Conservation (phyloP, 2,797 vertebrate species). For the Helostoma temminkii region DNA sequence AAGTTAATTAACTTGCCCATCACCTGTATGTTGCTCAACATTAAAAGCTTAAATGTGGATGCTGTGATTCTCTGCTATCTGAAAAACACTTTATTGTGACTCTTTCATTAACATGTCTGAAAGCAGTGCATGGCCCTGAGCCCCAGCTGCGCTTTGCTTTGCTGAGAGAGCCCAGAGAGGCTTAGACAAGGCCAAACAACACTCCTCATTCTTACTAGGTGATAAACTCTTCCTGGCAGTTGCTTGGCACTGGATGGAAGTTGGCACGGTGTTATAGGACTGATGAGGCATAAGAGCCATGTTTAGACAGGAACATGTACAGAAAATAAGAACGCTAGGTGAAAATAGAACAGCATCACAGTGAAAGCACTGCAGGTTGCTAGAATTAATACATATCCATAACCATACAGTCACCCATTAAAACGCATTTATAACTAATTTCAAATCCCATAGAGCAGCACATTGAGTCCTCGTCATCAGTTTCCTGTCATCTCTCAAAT, state of each 20-base stretch:
- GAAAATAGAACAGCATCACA: not conserved
- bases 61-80: not conserved
- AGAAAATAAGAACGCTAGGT: not conserved
- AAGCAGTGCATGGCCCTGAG: not conserved
- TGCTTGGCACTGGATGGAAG: constrained; percentile 21
- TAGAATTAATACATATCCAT: not conserved
- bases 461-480: too few species aligned
- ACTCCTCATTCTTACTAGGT: constrained; percentile 37
- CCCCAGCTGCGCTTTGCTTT: constrained; percentile 28
- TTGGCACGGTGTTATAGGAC: constrained; percentile 18
- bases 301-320: not conserved
- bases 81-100: constrained; percentile 16
- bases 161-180: constrained; percentile 24
- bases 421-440: too few species aligned
- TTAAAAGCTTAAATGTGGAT: not conserved
- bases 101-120: constrained; percentile 8
- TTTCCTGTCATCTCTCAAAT: not conserved
- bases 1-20: too few species aligned
- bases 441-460: too few species aligned
- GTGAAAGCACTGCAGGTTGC: not conserved
- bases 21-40: not conserved
- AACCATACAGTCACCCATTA: too few species aligned
- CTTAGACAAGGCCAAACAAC: constrained; percentile 28
- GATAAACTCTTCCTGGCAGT: constrained; percentile 45
- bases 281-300: constrained; percentile 10